Conservation (phyloP, 2,888 invertebrate species). For the Biston betularia region DNA sequence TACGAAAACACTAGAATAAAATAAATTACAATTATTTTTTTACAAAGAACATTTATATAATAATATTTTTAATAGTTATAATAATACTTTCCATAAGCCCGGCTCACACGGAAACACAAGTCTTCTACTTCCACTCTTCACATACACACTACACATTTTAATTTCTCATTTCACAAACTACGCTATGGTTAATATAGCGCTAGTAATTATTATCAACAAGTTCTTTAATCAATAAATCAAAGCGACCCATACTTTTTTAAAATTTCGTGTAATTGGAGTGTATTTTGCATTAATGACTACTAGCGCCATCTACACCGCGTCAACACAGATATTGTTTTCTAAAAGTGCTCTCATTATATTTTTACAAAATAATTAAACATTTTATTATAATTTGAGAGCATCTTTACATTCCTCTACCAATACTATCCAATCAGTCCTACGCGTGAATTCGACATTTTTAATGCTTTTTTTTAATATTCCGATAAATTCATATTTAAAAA, state of each 20-base stretch:
- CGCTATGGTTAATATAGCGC: too few species aligned
- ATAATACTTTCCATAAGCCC: conserved; percentile 24
- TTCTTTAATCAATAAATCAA: too few species aligned
- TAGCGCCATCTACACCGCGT: conserved; percentile 35
- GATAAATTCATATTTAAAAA: conserved; percentile 34
- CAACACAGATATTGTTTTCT: conserved; percentile 9
- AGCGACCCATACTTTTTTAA: too few species aligned
- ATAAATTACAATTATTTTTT: background rate
- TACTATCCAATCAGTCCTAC: conserved; percentile 45
- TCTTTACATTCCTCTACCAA: conserved; percentile 32
- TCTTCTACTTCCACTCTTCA: conserved; percentile 3
- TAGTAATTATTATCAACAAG: too few species aligned
- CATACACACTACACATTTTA: conserved; percentile 4
- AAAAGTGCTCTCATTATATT: conserved; percentile 10
- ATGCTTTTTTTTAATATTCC: conserved; percentile 4
- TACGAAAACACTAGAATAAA: background rate
- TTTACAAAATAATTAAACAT: conserved; percentile 18
- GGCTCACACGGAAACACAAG: conserved; percentile 5
- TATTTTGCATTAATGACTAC: background rate
- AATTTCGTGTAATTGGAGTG: too few species aligned
- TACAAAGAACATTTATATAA: background rate
- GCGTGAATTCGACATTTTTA: conserved; percentile 27
- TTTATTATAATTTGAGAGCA: conserved; percentile 22
- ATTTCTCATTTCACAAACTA: background rate
- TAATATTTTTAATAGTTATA: background rate